These are phyloP conservation scores for Crypturellus tataupa DNA, from an alignment of 2,797 vertebrate genomes.

Conservation along the genomic window DNA sequence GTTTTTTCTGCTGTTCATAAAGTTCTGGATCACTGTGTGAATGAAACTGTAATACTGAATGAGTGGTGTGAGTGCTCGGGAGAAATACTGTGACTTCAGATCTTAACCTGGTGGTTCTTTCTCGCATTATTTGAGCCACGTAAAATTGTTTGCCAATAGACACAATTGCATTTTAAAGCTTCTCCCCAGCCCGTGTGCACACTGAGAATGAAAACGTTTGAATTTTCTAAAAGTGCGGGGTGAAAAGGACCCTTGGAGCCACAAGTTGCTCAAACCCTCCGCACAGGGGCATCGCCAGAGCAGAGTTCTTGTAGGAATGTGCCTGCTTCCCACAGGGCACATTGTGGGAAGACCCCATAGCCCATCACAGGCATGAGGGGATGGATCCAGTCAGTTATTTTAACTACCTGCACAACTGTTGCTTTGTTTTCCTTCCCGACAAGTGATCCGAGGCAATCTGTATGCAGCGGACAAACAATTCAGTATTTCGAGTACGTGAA, in stretches of 20 bases:
- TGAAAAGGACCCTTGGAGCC: too few relatives aligned
- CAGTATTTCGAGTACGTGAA: neutral
- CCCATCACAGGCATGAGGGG: neutral
- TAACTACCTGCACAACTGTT: neutral
- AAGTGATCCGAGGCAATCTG: neutral
- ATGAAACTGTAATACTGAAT: neutral
- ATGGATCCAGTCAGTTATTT: neutral
- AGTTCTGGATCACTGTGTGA: neutral
- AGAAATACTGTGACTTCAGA: neutral
- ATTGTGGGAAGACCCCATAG: neutral
- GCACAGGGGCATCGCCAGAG: too few relatives aligned
- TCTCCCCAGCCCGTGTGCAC: too few relatives aligned
- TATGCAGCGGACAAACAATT: neutral
- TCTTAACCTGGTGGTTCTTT: neutral
- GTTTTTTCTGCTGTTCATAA: neutral
- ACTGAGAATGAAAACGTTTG: too few relatives aligned
- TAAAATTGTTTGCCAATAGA: too few relatives aligned
- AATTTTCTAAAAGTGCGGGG: too few relatives aligned
- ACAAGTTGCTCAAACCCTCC: too few relatives aligned
- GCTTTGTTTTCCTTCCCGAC: neutral
- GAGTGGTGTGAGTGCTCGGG: neutral
- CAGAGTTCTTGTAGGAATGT: too few relatives aligned
- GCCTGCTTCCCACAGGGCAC: rapidly evolving
- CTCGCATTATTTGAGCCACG: too few relatives aligned
- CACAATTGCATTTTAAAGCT: too few relatives aligned